Conservation (phyloP, 2,113 vertebrate genomes). For the Nothoprocta perdicaria region DNA sequence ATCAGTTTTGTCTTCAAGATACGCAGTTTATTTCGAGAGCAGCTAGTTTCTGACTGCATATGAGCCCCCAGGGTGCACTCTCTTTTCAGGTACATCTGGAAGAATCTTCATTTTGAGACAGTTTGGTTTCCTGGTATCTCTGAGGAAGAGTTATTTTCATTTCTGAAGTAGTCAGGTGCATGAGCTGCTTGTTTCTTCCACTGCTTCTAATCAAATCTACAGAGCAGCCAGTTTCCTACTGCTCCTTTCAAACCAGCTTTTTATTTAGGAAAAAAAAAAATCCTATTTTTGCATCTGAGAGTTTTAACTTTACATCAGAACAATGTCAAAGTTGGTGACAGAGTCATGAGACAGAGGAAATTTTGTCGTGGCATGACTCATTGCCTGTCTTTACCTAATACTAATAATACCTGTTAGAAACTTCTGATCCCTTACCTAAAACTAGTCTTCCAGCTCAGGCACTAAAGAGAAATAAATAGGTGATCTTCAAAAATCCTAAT, state of each 20-base stretch:
- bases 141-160: not conserved
- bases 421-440: not conserved
- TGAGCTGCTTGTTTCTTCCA: not conserved
- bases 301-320: not conserved
- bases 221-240: not conserved
- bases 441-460: not conserved
- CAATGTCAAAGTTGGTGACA: not conserved
- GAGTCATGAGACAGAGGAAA: slow-evolving; percentile 29
- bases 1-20: slow-evolving; percentile 1
- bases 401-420: slow-evolving; percentile 11
- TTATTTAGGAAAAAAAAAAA: not conserved
- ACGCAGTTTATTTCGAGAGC: not conserved
- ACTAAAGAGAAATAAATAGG: not conserved
- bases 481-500: not conserved
- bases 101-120: not conserved
- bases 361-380: slow-evolving; percentile 39
- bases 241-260: not conserved
- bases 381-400: not conserved
- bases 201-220: not conserved
- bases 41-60: not conserved
- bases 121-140: slow-evolving; percentile 3
- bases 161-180: not conserved
- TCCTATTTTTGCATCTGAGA: not conserved
- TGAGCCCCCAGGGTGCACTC: not conserved
- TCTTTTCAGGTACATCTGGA: not conserved